phyloP scores from a whole-genome alignment of 2,888 invertebrate species.

The Bombyx huttoni region DNA sequence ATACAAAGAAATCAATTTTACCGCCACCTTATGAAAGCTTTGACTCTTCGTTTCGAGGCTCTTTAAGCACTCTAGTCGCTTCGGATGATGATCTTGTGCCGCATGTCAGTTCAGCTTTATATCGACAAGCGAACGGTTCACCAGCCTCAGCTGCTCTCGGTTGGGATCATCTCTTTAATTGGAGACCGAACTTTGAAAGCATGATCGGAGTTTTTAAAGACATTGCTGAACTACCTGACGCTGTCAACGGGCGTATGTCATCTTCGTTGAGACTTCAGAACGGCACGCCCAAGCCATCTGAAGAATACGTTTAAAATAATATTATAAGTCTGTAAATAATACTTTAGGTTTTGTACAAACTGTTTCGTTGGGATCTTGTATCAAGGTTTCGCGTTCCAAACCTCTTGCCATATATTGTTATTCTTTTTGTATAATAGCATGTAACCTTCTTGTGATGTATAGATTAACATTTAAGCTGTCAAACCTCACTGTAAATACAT shows the following conservation, averaged over 20 bases:
- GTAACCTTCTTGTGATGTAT: not conserved
- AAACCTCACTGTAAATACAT: slow-evolving; percentile 2
- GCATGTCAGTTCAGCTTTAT: slow-evolving; percentile 83
- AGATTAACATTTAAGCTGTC: not conserved
- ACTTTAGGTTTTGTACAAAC: slow-evolving; percentile 44
- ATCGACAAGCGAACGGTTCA: slow-evolving; percentile 84
- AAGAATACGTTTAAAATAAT: slow-evolving; percentile 83
- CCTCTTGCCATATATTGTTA: slow-evolving; percentile 66
- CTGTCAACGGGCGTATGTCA: slow-evolving; percentile 80
- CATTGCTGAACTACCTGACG: slow-evolving; percentile 93
- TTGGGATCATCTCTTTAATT: slow-evolving; percentile 95
- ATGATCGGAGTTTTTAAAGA: slow-evolving; percentile 96
- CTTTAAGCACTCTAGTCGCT: slow-evolving; percentile 92
- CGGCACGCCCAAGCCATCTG: slow-evolving; percentile 87
- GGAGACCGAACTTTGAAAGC: slow-evolving; percentile 97
- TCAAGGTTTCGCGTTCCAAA: slow-evolving; percentile 56
- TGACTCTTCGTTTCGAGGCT: slow-evolving; percentile 94
- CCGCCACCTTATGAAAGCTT: slow-evolving; percentile 91
- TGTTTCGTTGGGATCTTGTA: slow-evolving; percentile 58
- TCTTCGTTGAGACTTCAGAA: slow-evolving; percentile 82
- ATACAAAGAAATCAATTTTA: slow-evolving; percentile 77
- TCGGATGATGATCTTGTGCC: slow-evolving; percentile 92
- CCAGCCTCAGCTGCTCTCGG: slow-evolving; percentile 86
- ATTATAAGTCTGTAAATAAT: slow-evolving; percentile 22
- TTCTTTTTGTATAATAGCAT: slow-evolving; percentile 5